Conservation (phyloP, 2,888 invertebrate genomes). For the Hesperia comma region DNA sequence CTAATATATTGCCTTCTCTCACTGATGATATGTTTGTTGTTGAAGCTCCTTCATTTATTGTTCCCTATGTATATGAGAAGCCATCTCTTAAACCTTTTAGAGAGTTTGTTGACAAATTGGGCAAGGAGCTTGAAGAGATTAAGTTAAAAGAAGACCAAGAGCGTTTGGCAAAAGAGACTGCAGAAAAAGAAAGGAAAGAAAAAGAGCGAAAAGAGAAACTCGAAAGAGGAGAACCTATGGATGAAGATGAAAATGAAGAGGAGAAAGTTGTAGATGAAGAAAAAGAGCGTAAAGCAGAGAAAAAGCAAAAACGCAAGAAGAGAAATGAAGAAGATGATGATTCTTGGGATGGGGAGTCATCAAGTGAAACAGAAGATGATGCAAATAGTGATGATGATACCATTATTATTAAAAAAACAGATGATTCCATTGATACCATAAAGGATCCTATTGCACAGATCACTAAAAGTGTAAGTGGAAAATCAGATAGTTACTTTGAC, state of each 20-base stretch:
- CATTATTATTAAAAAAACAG: conserved; percentile 83
- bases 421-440: conserved; percentile 79
- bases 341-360: conserved; percentile 85
- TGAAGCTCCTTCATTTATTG: conserved; percentile 96
- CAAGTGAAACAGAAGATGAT: conserved; percentile 81
- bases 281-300: conserved; percentile 64
- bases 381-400: conserved; percentile 74
- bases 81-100: conserved; percentile 92
- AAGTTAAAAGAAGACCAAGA: conserved; percentile 71
- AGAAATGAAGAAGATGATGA: conserved; percentile 82
- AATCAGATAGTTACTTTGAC: conserved; percentile 91
- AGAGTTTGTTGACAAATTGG: conserved; percentile 88
- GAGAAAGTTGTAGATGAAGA: conserved; percentile 52
- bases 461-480: conserved; percentile 75
- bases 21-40: conserved; percentile 97
- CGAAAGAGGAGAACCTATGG: conserved; percentile 60
- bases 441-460: conserved; percentile 75
- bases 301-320: conserved; percentile 63
- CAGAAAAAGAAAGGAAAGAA: conserved; percentile 69
- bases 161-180: conserved; percentile 62
- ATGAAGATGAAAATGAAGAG: conserved; percentile 51
- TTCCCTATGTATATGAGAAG: conserved; percentile 96
- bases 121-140: conserved; percentile 84
- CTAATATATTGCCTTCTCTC: conserved; percentile 88
- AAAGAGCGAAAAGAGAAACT: conserved; percentile 72